Evolutionary conservation across 2,888 invertebrate genomes (phyloP).

Genomic region (Drosophila bunnanda): DNA sequence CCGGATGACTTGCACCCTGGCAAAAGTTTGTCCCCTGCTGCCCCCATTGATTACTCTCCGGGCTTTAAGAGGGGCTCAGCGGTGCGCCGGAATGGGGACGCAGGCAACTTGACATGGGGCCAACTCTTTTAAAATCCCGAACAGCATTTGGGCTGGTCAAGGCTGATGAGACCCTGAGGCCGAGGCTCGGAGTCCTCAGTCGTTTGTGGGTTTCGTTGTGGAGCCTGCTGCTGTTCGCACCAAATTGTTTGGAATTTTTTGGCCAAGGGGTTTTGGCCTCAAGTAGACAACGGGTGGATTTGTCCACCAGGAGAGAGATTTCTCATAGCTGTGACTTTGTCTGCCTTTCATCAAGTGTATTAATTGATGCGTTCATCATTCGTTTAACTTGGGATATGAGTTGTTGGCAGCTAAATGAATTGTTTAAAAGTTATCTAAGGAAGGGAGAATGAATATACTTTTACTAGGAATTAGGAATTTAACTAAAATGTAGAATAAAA

Average conservation of each 20-base stretch:
- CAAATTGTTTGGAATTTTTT: slow-evolving; percentile 19
- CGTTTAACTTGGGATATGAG: background rate
- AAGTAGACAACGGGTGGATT: slow-evolving; percentile 8
- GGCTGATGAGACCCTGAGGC: slow-evolving; percentile 25
- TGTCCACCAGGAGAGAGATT: slow-evolving; percentile 4
- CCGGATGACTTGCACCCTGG: slow-evolving; percentile 11
- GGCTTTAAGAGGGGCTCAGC: background rate
- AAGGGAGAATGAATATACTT: background rate
- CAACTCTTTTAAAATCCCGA: slow-evolving; percentile 46
- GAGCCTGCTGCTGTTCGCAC: slow-evolving; percentile 15
- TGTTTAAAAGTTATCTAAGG: too few species aligned
- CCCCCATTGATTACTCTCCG: slow-evolving; percentile 20
- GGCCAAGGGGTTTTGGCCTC: background rate
- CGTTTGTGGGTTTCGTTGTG: slow-evolving; percentile 8
- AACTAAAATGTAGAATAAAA: background rate
- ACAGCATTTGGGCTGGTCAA: slow-evolving; percentile 71
- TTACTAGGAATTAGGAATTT: background rate
- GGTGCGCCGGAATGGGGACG: background rate
- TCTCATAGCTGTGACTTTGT: background rate
- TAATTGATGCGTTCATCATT: slow-evolving; percentile 19
- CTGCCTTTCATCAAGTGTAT: background rate
- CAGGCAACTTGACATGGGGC: slow-evolving; percentile 31
- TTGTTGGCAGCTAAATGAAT: slow-evolving; percentile 2
- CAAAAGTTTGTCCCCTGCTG: slow-evolving; percentile 10
- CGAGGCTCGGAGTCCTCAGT: slow-evolving; percentile 22